Base-by-base conservation (phyloP, 2,797 vertebrate genomes). In the Chromobotia macracanthus region DNA sequence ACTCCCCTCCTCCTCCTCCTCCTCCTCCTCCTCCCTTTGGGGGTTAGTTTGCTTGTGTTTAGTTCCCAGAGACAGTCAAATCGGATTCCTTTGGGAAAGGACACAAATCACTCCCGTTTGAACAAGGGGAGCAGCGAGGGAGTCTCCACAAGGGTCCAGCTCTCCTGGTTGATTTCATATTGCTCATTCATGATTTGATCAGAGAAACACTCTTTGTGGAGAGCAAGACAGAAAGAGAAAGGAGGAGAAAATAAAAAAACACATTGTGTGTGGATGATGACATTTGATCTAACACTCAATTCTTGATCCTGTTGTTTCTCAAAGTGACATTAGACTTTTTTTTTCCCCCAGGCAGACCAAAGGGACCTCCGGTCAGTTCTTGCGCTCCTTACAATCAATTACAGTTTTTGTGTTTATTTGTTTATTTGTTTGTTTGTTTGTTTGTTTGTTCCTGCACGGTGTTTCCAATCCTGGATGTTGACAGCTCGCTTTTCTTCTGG, bases 21-120 rank as follows among this genome's bases (percentile, higher is more conserved):
- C n/a, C n/a, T n/a, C n/a, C n/a, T n/a, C n/a, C n/a, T n/a, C n/a
- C n/a, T n/a, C n/a, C n/a, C n/a, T n/a, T n/a, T n/a, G n/a, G 93
- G 93, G 93, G 92, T 80, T 66, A 92, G 90, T 93, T 92, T 90
- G 93, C 95, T 93, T 90, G 91, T 94, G 95, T 95, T 94, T 92
- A 93, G 95, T 94, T 95, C 95, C 91, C 93, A 92, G 93, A 96
- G 95, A 95, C 89, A 95, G 94, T 94, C 94, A 92, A 91, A 94
- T 95, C 91, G 93, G 95, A 95, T 96, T 94, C 96, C 95, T 94
- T 90, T 93, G 95, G 95, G 96, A 95, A 95, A 95, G 94, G 92
- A 93, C 94, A 93, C 94, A 92, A 91, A 93, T 93, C 95, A 93
- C 89, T 92, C 89, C 92, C 90, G 83, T 90, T 90, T 89, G 90